phyloP scores from a whole-genome alignment of 2,888 invertebrate genomes.

The Limnephilus rhombicus region DNA sequence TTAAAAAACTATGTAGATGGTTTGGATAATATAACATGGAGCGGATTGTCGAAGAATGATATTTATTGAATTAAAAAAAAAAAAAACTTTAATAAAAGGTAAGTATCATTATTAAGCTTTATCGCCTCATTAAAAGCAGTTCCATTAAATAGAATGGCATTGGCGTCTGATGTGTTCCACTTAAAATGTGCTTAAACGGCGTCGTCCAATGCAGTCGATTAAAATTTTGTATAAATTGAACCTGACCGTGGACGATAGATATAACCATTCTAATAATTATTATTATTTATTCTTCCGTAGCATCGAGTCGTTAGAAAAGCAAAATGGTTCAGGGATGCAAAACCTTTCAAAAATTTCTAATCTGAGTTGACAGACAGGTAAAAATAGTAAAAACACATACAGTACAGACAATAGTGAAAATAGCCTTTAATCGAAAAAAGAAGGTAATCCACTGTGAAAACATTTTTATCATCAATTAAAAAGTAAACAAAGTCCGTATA shows the following conservation, averaged over 20 bases:
- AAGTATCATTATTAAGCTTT: neutral
- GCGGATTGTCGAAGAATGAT: neutral
- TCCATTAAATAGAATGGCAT: neutral
- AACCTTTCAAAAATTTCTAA: neutral
- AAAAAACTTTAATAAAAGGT: neutral
- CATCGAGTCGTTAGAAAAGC: neutral
- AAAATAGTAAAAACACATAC: neutral
- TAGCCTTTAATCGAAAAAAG: neutral
- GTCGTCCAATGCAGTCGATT: constrained; percentile 14
- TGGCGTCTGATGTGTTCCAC: neutral
- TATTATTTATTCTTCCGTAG: neutral
- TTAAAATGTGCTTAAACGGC: constrained; percentile 2
- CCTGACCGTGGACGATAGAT: neutral
- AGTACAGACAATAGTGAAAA: neutral
- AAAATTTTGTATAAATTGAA: constrained; percentile 7
- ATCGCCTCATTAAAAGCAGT: neutral
- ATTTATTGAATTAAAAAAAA: neutral
- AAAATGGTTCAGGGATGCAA: neutral
- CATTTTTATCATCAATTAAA: no score
- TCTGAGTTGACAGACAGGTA: neutral
- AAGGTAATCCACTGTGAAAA: no score
- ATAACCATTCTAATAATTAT: neutral
- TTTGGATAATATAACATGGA: no score
- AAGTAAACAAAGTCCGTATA: no score
- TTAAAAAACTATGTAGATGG: no score